These are phyloP conservation scores for Pollenia labialis DNA, from an alignment of 2,888 invertebrate genomes.

Conservation along the genomic window DNA sequence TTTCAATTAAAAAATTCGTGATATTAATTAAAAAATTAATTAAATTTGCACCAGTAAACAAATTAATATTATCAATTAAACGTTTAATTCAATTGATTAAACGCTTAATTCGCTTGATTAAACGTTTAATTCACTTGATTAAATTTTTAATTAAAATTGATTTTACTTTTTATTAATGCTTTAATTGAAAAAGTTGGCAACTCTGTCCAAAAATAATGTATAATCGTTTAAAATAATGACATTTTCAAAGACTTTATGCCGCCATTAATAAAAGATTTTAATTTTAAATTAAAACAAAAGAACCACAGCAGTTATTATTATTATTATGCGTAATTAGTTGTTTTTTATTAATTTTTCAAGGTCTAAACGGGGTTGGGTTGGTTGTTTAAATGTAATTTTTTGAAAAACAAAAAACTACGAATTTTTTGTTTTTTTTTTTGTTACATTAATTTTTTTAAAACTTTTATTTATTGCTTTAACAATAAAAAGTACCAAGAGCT, in stretches of 20 bases:
- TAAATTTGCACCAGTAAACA: too few relatives aligned
- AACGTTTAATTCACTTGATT: too few relatives aligned
- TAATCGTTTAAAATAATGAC: background rate
- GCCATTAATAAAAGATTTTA: slow-evolving; percentile 44
- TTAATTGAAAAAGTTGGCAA: too few relatives aligned
- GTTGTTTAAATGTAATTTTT: slow-evolving; percentile 45
- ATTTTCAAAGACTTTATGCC: slow-evolving; percentile 52
- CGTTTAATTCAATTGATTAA: too few relatives aligned
- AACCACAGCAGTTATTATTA: slow-evolving; percentile 11
- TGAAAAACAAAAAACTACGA: background rate
- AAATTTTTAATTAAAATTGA: too few relatives aligned
- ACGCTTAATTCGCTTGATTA: too few relatives aligned
- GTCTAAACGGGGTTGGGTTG: slow-evolving; percentile 45
- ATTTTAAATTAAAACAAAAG: slow-evolving; percentile 30
- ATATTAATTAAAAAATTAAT: too few relatives aligned
- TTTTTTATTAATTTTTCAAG: slow-evolving; percentile 10
- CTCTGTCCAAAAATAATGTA: background rate
- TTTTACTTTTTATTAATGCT: too few relatives aligned
- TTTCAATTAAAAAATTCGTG: too few relatives aligned
- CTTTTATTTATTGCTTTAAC: background rate
- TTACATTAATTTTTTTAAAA: background rate
- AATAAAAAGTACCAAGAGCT: background rate
- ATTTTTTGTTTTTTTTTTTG: background rate
- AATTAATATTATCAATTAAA: too few relatives aligned
- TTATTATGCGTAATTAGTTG: slow-evolving; percentile 29